These are phyloP conservation scores for Graptemys geographica DNA, from an alignment of 2,797 vertebrate species.

Conservation along the genomic window DNA sequence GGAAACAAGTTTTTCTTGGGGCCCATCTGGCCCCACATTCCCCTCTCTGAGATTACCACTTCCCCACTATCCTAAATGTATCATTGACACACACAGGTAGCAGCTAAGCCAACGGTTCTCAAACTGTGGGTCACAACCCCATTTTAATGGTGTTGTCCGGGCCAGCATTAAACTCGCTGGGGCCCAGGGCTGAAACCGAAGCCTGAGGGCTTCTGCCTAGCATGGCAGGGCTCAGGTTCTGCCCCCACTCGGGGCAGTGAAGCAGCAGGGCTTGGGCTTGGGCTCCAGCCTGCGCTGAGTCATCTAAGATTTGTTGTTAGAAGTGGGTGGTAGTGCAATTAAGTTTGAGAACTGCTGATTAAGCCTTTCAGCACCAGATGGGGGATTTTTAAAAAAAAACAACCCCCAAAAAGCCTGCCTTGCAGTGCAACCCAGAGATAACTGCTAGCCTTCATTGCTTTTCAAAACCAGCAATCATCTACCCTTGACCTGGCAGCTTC, in stretches of 20 bases:
- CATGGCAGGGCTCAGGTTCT: too few relatives aligned
- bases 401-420: background rate
- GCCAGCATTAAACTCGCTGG: too few relatives aligned
- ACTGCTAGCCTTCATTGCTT: background rate
- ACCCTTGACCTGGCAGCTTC: constrained; percentile 78
- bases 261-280: too few relatives aligned
- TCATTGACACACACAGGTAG: background rate
- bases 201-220: too few relatives aligned
- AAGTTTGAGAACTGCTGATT: too few relatives aligned
- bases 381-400: background rate
- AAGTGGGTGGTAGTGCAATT: too few relatives aligned
- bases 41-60: background rate
- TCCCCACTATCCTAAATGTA: background rate
- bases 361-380: background rate
- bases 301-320: too few relatives aligned
- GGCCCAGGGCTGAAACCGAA: too few relatives aligned
- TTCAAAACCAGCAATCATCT: constrained; percentile 59
- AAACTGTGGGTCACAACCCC: too few relatives aligned
- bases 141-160: too few relatives aligned
- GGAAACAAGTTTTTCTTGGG: background rate
- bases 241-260: too few relatives aligned
- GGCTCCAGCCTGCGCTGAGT: too few relatives aligned
- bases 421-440: constrained; percentile 50
- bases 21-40: background rate
- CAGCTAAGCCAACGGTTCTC: background rate